phyloP scores from a whole-genome alignment of 2,888 invertebrate genomes.

The Kryphioiulus occultus region DNA sequence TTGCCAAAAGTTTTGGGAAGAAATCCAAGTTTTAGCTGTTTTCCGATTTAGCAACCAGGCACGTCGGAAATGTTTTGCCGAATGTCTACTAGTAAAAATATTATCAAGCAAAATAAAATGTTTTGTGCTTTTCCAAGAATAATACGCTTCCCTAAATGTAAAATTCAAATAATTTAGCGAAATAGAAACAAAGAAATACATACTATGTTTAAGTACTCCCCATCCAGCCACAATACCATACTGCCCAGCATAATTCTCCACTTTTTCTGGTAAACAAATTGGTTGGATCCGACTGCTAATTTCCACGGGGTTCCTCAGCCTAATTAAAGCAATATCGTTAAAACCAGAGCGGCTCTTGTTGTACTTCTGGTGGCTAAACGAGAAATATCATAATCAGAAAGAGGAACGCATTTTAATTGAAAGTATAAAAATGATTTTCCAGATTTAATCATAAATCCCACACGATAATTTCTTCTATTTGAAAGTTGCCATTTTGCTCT shows the following conservation, averaged over 20 bases:
- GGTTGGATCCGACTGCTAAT: constrained; percentile 24
- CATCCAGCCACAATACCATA: constrained; percentile 47
- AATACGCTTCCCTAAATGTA: neutral
- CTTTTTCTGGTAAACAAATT: constrained; percentile 44
- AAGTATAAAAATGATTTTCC: neutral
- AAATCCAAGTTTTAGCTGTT: neutral
- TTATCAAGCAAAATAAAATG: neutral
- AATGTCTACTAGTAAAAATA: neutral
- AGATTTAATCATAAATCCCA: neutral
- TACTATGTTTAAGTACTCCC: constrained; percentile 45
- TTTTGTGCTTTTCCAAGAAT: neutral
- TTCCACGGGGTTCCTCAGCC: constrained; percentile 43
- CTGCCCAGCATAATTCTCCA: neutral
- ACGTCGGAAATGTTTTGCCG: neutral
- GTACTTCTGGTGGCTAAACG: constrained; percentile 45
- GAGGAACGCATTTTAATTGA: neutral
- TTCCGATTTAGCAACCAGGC: too few species aligned
- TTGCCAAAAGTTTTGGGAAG: neutral
- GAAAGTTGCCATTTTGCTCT: neutral
- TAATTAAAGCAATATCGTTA: constrained; percentile 46
- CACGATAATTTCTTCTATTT: constrained; percentile 27
- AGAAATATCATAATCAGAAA: constrained; percentile 35
- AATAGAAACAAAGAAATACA: neutral
- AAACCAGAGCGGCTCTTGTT: constrained; percentile 35
- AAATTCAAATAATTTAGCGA: neutral